Base-by-base conservation (phyloP, 2,888 invertebrate genomes). In the Chironomus riparius region DNA sequence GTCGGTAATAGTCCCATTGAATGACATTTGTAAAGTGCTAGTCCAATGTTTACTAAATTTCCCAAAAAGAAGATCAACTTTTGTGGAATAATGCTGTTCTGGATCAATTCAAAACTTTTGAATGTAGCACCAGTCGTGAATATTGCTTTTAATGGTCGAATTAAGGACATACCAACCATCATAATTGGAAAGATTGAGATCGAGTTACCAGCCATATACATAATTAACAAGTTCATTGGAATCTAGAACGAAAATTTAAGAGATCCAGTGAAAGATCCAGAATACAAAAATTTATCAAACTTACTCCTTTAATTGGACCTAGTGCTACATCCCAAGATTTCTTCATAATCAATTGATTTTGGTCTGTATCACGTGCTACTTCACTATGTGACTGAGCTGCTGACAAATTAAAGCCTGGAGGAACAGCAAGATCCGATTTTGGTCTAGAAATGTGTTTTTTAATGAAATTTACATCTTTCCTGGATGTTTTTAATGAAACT, bases 121-220 rank as follows among this genome's bases (percentile, higher is more conserved):
- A 97, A 97, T 47, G 97, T 92, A 78, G 91, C 90, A 81, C 92
- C 92, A 50, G 96, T 92, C 0, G 95, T 87, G 83, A 98, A 94
- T 76, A 99, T 87, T 2, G 98, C 97, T 85, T 98, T 98, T 28
- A 98, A 90, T 2, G 98, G 98, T 78, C 98, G 87, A 80, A 98
- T 92, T 80, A 98, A 92, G 85, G 99, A 88, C 99, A 99, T 99
- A 65, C 97, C 98, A 7, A 99, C 97, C 99, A 99, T 99, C 99
- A 99, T 99, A 70, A 99, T 99, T 0, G 99, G 99, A 81, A 99
- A 98, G 80, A 99, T 98, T 0, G 98, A 98, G 80, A 99, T 98
- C 0, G 98, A 97, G 83, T 96, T 98, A 18, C 98, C 98, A 75
- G 98, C 97, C 99, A 99, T 99, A 85, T 98, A 99, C 97, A 99